Evolutionary conservation across 2,113 vertebrate species (phyloP).

Genomic region (Vulpes lagopus): DNA sequence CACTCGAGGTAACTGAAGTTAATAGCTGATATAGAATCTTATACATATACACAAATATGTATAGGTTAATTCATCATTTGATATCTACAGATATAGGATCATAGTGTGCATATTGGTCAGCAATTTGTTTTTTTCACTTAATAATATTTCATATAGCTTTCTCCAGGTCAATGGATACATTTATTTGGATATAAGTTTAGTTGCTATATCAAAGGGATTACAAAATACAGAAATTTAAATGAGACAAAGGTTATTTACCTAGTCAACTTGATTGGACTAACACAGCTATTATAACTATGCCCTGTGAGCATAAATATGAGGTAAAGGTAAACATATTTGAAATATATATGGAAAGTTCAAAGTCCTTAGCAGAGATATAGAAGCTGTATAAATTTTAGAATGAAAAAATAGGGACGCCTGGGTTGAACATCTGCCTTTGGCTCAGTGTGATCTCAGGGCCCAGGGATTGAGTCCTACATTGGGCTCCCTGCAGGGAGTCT

Average conservation of each 20-base stretch:
- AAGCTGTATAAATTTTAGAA: not conserved
- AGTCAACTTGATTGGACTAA: not conserved
- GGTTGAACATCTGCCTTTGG: no score
- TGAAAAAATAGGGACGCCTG: not conserved
- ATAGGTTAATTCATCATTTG: not conserved
- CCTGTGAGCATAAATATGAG: not conserved
- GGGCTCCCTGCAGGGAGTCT: no score
- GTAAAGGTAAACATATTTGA: not conserved
- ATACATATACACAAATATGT: not conserved
- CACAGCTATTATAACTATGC: not conserved
- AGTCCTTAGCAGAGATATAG: not conserved
- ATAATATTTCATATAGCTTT: not conserved
- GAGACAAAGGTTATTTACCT: not conserved
- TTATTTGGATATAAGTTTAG: not conserved
- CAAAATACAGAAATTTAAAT: not conserved
- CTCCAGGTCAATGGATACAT: not conserved
- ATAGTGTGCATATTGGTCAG: not conserved
- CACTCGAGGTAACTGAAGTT: not conserved
- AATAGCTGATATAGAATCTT: not conserved
- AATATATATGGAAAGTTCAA: not conserved
- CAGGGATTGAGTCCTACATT: no score
- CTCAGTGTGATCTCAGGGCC: no score
- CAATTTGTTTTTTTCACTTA: not conserved
- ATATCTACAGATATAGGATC: not conserved
- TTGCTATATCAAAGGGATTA: not conserved